A percentile compares a stretch with the other conserved stretches of the same genome.
Evolutionary conservation across 2,797 vertebrate genomes (phyloP).

Genomic region (Masticophis lateralis): DNA sequence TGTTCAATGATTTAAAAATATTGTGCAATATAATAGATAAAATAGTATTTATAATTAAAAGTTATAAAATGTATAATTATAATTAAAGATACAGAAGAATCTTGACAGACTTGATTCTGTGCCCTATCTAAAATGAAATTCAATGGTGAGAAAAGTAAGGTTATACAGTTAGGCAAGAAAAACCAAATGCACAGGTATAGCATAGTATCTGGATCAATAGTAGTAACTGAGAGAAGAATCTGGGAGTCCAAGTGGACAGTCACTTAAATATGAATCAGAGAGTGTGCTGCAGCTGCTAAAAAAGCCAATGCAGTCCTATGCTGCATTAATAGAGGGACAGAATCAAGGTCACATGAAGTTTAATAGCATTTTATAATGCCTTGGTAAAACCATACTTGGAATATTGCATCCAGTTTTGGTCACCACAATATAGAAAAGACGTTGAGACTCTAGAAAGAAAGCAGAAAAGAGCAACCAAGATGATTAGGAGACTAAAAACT

Average conservation of each 20-base stretch:
- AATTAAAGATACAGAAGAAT: background rate
- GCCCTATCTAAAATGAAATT: background rate
- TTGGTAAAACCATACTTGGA: background rate
- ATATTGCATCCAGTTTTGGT: background rate
- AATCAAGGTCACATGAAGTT: background rate
- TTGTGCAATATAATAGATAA: background rate
- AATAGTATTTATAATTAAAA: background rate
- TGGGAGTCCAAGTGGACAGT: background rate
- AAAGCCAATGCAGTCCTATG: background rate
- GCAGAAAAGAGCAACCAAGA: background rate
- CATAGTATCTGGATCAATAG: background rate
- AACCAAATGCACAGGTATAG: background rate
- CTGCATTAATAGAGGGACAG: background rate
- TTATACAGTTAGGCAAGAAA: background rate
- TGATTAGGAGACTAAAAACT: too few relatives aligned
- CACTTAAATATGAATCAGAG: background rate
- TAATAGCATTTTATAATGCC: background rate
- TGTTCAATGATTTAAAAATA: background rate
- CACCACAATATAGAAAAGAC: background rate
- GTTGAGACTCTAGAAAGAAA: background rate
- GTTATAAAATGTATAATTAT: background rate
- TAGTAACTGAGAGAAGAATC: background rate
- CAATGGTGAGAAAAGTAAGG: background rate
- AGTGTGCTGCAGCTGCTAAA: background rate
- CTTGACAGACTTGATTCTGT: background rate